Conservation (phyloP, 2,113 vertebrate genomes). For the Urocolius indicus region DNA sequence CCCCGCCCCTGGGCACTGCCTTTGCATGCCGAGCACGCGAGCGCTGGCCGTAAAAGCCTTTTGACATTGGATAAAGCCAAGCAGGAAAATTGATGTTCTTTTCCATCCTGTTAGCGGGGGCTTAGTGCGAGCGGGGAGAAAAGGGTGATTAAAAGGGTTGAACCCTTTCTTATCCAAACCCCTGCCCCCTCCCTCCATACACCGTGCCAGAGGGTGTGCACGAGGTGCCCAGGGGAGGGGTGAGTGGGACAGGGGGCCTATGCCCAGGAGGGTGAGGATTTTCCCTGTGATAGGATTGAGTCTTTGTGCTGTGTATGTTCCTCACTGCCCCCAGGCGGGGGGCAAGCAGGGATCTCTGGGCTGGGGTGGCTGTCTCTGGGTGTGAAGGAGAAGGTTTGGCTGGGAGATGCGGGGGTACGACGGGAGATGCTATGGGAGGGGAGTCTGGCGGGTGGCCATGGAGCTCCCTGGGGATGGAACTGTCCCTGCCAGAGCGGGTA, state of each 20-base stretch:
- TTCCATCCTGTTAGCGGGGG: conserved; percentile 71
- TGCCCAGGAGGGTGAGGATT: background rate
- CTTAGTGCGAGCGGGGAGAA: conserved; percentile 67
- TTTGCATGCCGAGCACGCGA: conserved; percentile 62
- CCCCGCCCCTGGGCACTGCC: background rate
- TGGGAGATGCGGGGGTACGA: background rate
- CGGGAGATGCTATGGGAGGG: background rate
- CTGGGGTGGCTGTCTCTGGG: rapidly evolving
- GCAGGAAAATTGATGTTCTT: conserved; percentile 76
- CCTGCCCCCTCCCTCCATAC: too few relatives aligned
- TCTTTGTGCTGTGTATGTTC: background rate
- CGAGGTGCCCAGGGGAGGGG: rapidly evolving
- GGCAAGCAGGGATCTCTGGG: background rate
- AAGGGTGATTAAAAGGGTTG: conserved; percentile 70
- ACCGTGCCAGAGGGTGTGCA: too few relatives aligned
- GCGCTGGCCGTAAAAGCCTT: conserved; percentile 63
- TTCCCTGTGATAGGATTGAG: rapidly evolving
- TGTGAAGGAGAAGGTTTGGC: background rate
- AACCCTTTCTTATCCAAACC: background rate
- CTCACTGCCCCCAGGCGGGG: rapidly evolving
- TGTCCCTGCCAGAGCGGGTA: rapidly evolving
- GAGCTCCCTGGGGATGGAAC: background rate
- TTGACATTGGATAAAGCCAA: conserved; percentile 75
- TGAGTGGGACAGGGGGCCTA: too few relatives aligned
- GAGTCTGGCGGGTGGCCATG: background rate